A percentile compares a stretch with the other conserved stretches of the same genome.
phyloP scores from a whole-genome alignment of 2,797 vertebrate species.

The Cichlasoma orientale region DNA sequence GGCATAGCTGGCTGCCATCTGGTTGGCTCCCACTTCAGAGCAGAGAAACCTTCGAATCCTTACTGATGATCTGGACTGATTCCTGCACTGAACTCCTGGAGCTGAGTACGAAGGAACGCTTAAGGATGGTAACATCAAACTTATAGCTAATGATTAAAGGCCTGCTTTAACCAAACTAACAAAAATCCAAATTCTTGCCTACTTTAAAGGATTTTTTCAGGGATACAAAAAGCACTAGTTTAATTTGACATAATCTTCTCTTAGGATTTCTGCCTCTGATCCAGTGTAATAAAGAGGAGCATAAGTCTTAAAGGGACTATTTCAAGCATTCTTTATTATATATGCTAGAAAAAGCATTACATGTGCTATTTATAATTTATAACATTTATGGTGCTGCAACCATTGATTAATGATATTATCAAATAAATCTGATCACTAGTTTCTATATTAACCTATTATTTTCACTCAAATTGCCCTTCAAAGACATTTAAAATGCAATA shows the following conservation, averaged over 20 bases:
- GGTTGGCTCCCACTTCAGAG: constrained; percentile 62
- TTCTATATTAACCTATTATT: not conserved
- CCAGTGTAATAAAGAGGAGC: not conserved
- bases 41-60: not conserved
- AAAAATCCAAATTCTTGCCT: not conserved
- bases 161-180: not conserved
- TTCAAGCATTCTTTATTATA: not conserved
- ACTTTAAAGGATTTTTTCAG: not conserved
- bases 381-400: not conserved
- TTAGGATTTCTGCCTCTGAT: not conserved
- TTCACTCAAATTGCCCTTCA: not conserved
- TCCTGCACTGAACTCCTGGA: constrained; percentile 12
- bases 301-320: not conserved
- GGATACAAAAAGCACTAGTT: not conserved
- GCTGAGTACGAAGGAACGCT: not conserved
- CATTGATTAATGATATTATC: not conserved
- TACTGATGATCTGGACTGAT: constrained; percentile 32
- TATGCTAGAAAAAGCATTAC: too few species aligned
- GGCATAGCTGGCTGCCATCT: constrained; percentile 68
- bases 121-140: not conserved
- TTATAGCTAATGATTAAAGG: not conserved
- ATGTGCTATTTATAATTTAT: not conserved
- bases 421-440: not conserved
- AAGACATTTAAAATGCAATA: not conserved
- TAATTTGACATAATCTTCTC: not conserved